Conservation (phyloP, 2,113 vertebrate genomes). For the Upupa epops region DNA sequence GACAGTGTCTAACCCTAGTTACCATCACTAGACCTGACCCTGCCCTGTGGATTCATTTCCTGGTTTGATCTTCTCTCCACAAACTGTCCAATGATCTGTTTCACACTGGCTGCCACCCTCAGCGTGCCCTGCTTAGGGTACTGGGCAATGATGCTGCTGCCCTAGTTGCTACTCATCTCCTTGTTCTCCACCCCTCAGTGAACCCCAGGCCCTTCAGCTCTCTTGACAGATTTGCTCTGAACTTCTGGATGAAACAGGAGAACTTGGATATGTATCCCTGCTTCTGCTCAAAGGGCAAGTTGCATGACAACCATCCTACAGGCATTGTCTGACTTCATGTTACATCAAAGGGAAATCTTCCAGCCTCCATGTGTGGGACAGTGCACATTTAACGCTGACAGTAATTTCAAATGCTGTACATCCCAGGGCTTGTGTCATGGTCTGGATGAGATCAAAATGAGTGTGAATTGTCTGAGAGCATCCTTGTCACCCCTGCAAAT, state of each 20-base stretch:
- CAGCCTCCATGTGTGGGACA: neutral
- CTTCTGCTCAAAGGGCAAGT: neutral
- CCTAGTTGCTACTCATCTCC: neutral
- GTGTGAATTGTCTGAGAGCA: slow-evolving; percentile 5
- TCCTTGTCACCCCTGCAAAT: neutral
- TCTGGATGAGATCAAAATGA: slow-evolving; percentile 17
- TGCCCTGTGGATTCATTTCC: neutral
- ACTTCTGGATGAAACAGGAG: neutral
- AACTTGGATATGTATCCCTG: neutral
- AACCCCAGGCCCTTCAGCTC: neutral
- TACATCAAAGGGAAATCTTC: neutral
- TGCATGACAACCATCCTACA: neutral
- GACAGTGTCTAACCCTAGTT: neutral
- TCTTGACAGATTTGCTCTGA: neutral
- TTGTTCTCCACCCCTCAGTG: neutral
- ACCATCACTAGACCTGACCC: neutral
- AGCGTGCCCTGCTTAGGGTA: neutral
- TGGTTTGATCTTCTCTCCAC: neutral
- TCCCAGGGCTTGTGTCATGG: neutral
- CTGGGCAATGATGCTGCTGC: neutral
- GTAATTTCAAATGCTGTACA: neutral
- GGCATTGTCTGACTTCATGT: neutral
- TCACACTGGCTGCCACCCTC: neutral
- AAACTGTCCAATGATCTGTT: neutral
- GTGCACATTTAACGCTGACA: neutral